Evolutionary conservation across 2,888 invertebrate species (phyloP).

Genomic region (Nipponacmea schrenckii): DNA sequence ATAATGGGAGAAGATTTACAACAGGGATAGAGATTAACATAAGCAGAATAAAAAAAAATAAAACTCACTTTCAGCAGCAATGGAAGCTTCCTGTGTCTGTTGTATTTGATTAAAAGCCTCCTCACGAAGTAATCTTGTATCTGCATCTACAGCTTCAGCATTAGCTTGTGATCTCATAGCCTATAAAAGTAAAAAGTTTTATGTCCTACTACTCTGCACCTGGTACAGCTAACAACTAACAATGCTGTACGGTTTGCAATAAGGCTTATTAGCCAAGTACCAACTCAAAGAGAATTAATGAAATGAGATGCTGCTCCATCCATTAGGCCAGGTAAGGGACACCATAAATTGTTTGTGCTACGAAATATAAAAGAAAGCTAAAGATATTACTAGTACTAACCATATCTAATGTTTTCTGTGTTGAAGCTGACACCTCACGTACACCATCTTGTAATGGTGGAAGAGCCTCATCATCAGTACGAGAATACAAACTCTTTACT

Average conservation of each 20-base stretch:
- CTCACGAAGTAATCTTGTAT: not conserved
- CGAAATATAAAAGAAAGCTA: no score
- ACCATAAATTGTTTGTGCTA: no score
- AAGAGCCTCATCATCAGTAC: constrained; percentile 71
- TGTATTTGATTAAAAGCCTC: not conserved
- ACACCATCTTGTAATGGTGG: constrained; percentile 39
- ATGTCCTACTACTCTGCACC: not conserved
- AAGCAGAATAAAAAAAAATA: no score
- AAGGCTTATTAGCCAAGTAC: no score
- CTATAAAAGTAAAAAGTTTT: not conserved
- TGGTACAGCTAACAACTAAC: not conserved
- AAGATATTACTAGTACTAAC: constrained; percentile 28
- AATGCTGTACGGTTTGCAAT: no score
- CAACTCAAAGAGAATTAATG: no score
- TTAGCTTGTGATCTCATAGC: constrained; percentile 18
- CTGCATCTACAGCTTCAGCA: constrained; percentile 14
- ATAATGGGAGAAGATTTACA: no score
- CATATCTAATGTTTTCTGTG: constrained; percentile 31
- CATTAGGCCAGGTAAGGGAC: no score
- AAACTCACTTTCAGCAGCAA: not conserved
- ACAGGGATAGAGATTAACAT: no score
- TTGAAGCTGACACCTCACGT: constrained; percentile 27
- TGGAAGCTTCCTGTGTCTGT: no score
- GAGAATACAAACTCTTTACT: constrained; percentile 69
- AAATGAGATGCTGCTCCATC: no score